phyloP scores from a whole-genome alignment of 2,888 invertebrate genomes.

The Himalopsyche anomala region DNA sequence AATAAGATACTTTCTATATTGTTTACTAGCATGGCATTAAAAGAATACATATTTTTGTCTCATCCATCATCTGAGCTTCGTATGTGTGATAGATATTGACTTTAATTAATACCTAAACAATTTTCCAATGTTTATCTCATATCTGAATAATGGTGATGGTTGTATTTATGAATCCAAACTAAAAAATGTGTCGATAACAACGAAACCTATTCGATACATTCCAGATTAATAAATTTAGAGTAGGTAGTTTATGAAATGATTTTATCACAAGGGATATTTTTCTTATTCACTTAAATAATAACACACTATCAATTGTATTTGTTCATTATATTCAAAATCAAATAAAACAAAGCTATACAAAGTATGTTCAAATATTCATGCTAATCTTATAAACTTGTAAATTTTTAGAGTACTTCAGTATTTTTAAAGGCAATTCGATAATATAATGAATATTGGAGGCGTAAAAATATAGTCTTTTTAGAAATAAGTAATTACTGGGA shows the following conservation, averaged over 20 bases:
- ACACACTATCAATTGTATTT: neutral
- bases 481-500: too few species aligned
- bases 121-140: slow-evolving; percentile 71
- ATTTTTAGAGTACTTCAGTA: too few species aligned
- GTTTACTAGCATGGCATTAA: slow-evolving; percentile 53
- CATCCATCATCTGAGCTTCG: slow-evolving; percentile 63
- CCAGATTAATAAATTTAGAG: neutral
- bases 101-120: slow-evolving; percentile 49
- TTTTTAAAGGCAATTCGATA: too few species aligned
- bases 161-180: slow-evolving; percentile 69
- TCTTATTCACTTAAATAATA: neutral
- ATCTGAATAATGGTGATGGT: slow-evolving; percentile 76
- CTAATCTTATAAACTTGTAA: too few species aligned
- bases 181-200: slow-evolving; percentile 16
- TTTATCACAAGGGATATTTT: neutral
- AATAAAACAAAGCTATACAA: too few species aligned
- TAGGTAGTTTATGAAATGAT: neutral
- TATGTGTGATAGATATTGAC: slow-evolving; percentile 57
- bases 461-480: too few species aligned
- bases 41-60: slow-evolving; percentile 45
- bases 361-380: too few species aligned
- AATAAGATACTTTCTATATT: slow-evolving; percentile 21
- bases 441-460: too few species aligned
- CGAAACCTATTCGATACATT: slow-evolving; percentile 64
- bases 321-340: neutral